A percentile compares a stretch with the other conserved stretches of the same genome.
These are phyloP conservation scores for Botia almorhae DNA, from an alignment of 2,797 vertebrate species.

Conservation along the genomic window DNA sequence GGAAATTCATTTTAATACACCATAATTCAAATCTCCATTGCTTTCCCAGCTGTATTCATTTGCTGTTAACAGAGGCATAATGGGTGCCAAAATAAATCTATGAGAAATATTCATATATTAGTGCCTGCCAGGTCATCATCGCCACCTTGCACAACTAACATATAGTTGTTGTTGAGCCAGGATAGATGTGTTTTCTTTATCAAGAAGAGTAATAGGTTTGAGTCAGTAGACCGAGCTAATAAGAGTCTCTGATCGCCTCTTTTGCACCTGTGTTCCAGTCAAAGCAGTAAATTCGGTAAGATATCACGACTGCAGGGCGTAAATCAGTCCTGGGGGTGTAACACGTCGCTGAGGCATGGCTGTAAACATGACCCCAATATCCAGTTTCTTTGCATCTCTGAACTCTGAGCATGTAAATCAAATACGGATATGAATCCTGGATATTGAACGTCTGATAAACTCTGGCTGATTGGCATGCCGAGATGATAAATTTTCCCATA, in stretches of 20 bases:
- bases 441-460: background rate
- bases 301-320: background rate
- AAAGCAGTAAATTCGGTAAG: constrained; percentile 22
- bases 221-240: constrained; percentile 9
- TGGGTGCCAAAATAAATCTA: constrained; percentile 33
- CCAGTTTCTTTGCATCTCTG: constrained; percentile 5
- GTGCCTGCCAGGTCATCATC: constrained; percentile 27
- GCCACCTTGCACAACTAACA: constrained; percentile 3
- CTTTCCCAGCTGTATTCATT: constrained; percentile 32
- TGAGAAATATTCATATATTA: constrained; percentile 19
- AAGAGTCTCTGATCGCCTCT: background rate
- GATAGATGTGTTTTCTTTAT: constrained; percentile 28
- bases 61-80: constrained; percentile 20
- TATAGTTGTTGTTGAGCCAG: constrained; percentile 25
- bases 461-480: background rate
- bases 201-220: constrained; percentile 36
- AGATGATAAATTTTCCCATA: constrained; percentile 18
- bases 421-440: background rate
- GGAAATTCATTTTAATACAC: constrained; percentile 25
- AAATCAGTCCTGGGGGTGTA: constrained; percentile 21
- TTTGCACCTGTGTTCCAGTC: constrained; percentile 39
- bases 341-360: constrained; percentile 4
- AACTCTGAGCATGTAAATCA: constrained; percentile 8
- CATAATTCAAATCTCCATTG: constrained; percentile 36
- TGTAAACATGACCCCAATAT: constrained; percentile 12